These are phyloP conservation scores for Syngnathus floridae DNA, from an alignment of 2,113 vertebrate genomes.

Conservation along the genomic window DNA sequence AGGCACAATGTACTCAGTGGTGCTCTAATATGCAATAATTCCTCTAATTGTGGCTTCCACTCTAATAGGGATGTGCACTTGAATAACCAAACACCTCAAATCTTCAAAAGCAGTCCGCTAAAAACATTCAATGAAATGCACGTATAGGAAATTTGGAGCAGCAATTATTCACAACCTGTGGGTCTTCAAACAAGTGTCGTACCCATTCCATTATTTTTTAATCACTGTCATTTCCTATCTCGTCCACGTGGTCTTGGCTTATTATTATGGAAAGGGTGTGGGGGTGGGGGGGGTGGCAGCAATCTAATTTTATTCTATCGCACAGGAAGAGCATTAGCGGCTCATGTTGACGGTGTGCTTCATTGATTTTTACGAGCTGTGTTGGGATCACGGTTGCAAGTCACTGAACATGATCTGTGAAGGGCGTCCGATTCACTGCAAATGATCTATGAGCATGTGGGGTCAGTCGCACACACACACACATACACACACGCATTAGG, in stretches of 20 bases:
- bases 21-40: not conserved
- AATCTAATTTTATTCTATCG: conserved; percentile 74
- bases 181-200: conserved; percentile 60
- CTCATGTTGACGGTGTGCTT: conserved; percentile 68
- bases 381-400: conserved; percentile 34
- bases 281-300: conserved; percentile 46
- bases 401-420: conserved; percentile 51
- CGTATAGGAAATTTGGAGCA: not conserved
- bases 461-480: conserved; percentile 11
- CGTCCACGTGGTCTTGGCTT: conserved; percentile 64
- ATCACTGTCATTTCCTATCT: conserved; percentile 67
- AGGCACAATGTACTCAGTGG: not conserved
- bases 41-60: not conserved
- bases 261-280: conserved; percentile 56
- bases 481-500: not conserved
- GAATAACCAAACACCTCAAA: not conserved
- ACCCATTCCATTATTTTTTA: conserved; percentile 77
- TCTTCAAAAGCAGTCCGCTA: not conserved
- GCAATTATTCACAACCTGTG: conserved; percentile 52
- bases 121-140: too few relatives aligned
- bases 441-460: conserved; percentile 27
- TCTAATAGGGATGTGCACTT: not conserved
- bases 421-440: conserved; percentile 29
- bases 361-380: conserved; percentile 65
- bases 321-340: conserved; percentile 70